phyloP scores from a whole-genome alignment of 2,113 vertebrate species.

The Campylomormyrus tamandua region DNA sequence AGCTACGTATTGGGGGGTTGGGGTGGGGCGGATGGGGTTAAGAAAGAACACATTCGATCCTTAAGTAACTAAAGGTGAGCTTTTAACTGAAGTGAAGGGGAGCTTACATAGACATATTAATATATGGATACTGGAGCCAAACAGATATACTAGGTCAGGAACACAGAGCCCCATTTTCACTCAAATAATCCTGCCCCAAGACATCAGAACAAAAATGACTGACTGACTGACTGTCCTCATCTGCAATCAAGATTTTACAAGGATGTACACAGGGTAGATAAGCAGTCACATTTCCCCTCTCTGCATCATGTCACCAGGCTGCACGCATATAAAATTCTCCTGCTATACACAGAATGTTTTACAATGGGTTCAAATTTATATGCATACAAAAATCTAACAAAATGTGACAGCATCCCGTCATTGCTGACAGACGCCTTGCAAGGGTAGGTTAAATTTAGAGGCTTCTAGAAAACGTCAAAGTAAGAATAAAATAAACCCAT shows the following conservation, averaged over 20 bases:
- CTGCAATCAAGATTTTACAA: not conserved
- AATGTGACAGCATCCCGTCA: not conserved
- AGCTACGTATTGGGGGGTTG: not conserved
- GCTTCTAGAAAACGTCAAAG: not conserved
- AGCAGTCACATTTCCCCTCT: not conserved
- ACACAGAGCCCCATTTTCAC: not conserved
- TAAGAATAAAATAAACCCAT: not conserved
- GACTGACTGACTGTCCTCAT: not conserved
- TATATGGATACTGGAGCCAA: not conserved
- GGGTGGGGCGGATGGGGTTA: no score
- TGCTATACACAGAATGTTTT: not conserved
- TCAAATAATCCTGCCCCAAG: not conserved
- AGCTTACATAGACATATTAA: not conserved
- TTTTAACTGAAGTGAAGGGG: not conserved
- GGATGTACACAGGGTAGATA: not conserved
- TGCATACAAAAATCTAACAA: not conserved
- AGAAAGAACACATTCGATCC: not conserved
- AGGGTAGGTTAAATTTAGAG: not conserved
- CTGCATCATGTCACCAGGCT: not conserved
- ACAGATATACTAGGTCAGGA: not conserved
- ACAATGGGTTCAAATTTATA: not conserved
- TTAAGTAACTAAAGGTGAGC: not conserved
- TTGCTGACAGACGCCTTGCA: not conserved
- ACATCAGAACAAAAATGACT: not conserved
- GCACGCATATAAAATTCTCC: not conserved